Conservation (phyloP, 1,140 invertebrate species). For the Drosophila pandora region DNA sequence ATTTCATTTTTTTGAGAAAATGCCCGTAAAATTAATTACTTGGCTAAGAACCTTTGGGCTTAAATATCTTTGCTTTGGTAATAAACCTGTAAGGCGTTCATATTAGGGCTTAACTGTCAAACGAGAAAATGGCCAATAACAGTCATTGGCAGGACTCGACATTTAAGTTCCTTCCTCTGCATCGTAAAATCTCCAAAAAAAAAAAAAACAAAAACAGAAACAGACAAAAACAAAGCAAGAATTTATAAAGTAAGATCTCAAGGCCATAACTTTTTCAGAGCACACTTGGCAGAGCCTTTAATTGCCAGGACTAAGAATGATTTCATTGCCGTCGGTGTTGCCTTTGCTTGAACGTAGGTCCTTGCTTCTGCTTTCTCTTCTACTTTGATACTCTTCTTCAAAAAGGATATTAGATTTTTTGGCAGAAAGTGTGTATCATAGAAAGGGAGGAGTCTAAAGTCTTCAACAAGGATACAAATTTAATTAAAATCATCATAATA, state of each 20-base stretch:
- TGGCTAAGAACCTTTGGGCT: background rate
- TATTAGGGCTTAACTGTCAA: background rate
- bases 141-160: background rate
- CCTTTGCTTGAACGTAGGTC: background rate
- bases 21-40: background rate
- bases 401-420: background rate
- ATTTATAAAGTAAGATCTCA: conserved; percentile 1
- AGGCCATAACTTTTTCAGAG: conserved; percentile 22
- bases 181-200: background rate
- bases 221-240: background rate
- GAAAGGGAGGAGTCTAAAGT: too few species aligned
- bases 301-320: conserved; percentile 11
- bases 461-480: too few species aligned
- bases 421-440: conserved; percentile 17
- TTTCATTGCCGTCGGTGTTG: conserved; percentile 3
- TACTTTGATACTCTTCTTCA: background rate
- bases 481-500: too few species aligned
- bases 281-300: conserved; percentile 20
- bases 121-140: background rate
- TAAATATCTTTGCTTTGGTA: background rate
- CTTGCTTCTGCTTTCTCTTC: too few species aligned
- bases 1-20: background rate
- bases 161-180: background rate
- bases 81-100: background rate
- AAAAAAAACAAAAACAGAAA: background rate